Conservation (phyloP, 2,113 vertebrate species). For the Pedionomus torquatus region DNA sequence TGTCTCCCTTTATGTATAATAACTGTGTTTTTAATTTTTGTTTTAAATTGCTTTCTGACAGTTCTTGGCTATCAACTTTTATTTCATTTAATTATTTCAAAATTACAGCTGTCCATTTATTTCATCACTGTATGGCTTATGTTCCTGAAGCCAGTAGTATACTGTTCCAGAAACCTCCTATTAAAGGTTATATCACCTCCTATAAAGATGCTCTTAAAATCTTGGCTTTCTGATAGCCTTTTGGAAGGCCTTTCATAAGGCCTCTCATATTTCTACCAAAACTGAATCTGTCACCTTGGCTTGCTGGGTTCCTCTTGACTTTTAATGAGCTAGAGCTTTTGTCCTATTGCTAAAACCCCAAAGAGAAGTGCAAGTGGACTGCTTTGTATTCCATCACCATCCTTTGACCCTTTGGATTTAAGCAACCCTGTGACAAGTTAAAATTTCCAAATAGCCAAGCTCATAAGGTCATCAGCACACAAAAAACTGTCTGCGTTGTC, state of each 20-base stretch:
- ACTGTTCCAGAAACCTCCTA: background rate
- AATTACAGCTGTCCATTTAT: background rate
- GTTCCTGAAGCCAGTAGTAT: background rate
- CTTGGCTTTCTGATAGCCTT: background rate
- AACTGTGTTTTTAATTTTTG: background rate
- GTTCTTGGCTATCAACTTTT: background rate
- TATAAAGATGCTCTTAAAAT: conserved; percentile 34
- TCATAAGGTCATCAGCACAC: background rate
- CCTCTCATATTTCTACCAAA: background rate
- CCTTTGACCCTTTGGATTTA: background rate
- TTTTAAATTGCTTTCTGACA: conserved; percentile 1
- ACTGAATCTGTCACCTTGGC: background rate
- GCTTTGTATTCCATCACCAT: background rate
- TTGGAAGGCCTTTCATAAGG: background rate
- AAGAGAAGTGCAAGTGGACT: background rate
- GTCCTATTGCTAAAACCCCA: background rate
- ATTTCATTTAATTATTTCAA: conserved; percentile 10
- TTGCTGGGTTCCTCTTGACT: background rate
- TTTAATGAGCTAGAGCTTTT: background rate
- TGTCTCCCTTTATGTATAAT: background rate
- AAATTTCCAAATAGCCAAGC: background rate
- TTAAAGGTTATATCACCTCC: background rate
- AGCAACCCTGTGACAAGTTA: background rate
- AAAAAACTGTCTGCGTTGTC: background rate
- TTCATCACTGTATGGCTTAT: background rate